Conservation (phyloP, 1,140 invertebrate genomes). For the Megalopta genalis region DNA sequence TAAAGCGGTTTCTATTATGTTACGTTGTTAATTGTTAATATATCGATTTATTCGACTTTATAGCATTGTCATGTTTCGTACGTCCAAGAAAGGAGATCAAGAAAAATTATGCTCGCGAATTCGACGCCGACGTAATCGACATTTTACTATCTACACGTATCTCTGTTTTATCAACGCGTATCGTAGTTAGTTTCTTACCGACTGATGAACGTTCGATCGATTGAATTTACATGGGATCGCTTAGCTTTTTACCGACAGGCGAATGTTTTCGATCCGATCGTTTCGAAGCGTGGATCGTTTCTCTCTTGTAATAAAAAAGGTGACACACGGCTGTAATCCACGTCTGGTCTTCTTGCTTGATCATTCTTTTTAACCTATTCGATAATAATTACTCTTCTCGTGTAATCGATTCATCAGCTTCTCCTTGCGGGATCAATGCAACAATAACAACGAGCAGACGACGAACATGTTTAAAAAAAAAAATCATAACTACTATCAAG, state of each 20-base stretch:
- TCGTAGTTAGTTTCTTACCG: background rate
- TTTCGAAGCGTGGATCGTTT: background rate
- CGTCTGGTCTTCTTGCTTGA: background rate
- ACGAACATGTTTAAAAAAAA: background rate
- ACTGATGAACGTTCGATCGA: background rate
- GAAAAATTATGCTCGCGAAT: no score
- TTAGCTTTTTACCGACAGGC: background rate
- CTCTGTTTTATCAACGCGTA: background rate
- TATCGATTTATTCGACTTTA: background rate
- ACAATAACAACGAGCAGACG: background rate
- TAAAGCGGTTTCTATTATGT: constrained; percentile 2
- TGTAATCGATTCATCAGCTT: background rate
- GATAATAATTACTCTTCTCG: background rate
- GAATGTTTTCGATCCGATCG: no score
- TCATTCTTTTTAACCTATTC: background rate
- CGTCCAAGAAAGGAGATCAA: no score
- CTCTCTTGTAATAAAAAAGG: background rate
- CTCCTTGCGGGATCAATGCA: background rate
- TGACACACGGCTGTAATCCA: background rate
- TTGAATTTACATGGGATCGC: background rate
- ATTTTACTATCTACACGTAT: no score
- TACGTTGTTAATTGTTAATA: background rate
- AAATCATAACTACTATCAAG: background rate
- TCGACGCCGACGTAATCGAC: no score
- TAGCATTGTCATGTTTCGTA: no score